These are phyloP conservation scores for Bucco capensis DNA, from an alignment of 2,113 vertebrate genomes.

Conservation along the genomic window DNA sequence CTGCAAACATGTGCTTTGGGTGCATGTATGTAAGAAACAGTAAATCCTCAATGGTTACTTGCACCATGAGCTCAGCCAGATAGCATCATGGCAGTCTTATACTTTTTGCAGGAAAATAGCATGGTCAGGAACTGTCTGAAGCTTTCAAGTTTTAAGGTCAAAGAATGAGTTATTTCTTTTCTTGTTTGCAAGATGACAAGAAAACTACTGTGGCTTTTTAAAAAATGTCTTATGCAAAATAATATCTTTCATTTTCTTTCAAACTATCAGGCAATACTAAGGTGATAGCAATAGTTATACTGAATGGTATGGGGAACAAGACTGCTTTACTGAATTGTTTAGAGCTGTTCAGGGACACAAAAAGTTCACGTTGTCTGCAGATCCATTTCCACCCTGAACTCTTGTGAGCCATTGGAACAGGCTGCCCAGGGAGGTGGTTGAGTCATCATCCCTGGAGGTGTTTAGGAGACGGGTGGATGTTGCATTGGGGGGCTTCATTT, in stretches of 20 bases:
- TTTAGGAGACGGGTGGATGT: no score
- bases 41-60: neutral
- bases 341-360: neutral
- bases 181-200: neutral
- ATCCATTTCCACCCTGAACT: neutral
- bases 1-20: neutral
- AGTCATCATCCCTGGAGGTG: no score
- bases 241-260: neutral
- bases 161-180: neutral
- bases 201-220: neutral
- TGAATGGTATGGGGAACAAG: neutral
- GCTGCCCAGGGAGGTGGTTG: no score
- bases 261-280: neutral
- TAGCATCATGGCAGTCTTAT: neutral
- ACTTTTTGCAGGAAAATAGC: neutral
- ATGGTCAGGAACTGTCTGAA: neutral
- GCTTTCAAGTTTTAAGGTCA: neutral
- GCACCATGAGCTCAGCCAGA: neutral
- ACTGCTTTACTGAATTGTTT: neutral
- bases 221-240: neutral
- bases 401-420: no score
- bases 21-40: neutral
- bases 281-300: neutral
- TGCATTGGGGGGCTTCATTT: no score
- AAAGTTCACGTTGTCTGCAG: neutral